A percentile compares a stretch with the other conserved stretches of the same genome.
Evolutionary conservation across 2,888 invertebrate species (phyloP).

Genomic region (Luperina nickerlii): DNA sequence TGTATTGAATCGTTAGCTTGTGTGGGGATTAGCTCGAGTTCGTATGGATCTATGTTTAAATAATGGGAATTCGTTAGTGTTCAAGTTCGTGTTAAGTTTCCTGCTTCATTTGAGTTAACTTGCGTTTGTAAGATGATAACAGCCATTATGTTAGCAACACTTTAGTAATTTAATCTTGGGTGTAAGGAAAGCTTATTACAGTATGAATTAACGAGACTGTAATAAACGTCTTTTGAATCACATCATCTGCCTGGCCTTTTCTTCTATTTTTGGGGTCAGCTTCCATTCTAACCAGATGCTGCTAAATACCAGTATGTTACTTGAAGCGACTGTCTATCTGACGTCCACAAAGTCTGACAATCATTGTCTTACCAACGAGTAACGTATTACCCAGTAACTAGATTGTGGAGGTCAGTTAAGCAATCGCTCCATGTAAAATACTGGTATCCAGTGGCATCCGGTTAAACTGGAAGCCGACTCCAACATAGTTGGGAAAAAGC

Average conservation of each 20-base stretch:
- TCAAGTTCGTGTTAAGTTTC: conserved; percentile 38
- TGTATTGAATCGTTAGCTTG: conserved; percentile 79
- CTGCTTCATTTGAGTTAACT: conserved; percentile 31
- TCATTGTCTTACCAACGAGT: no score
- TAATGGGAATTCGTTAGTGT: conserved; percentile 60
- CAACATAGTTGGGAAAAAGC: no score
- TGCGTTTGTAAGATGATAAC: conserved; percentile 21
- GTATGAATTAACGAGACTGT: not conserved
- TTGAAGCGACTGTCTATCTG: not conserved
- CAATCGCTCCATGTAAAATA: no score
- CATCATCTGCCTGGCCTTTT: not conserved
- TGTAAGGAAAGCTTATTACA: not conserved
- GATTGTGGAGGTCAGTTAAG: no score
- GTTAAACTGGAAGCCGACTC: no score
- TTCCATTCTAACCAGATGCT: not conserved
- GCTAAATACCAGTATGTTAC: not conserved
- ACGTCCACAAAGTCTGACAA: no score
- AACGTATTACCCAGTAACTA: no score
- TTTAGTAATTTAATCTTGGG: not conserved
- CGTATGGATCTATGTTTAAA: conserved; percentile 58
- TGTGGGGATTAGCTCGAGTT: conserved; percentile 60
- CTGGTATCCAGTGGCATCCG: no score
- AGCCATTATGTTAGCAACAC: not conserved
- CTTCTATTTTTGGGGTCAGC: not conserved
- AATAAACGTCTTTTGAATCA: not conserved